These are phyloP conservation scores for Oryctes rhinoceros DNA, from an alignment of 1,140 invertebrate species.

Conservation along the genomic window DNA sequence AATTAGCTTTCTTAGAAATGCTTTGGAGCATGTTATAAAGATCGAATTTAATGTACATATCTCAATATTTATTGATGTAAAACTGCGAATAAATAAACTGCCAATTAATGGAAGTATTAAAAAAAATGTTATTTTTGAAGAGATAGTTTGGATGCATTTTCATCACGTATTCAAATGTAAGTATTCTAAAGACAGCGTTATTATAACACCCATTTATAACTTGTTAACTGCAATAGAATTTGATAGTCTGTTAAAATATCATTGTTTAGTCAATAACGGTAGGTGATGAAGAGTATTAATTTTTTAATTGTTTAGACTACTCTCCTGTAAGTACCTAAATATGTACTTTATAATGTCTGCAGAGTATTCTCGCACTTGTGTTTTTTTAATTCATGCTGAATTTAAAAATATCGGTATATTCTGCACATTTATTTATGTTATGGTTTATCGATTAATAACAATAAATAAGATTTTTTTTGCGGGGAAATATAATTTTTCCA, in stretches of 20 bases:
- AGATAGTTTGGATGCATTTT: background rate
- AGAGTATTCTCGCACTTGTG: too few relatives aligned
- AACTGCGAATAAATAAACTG: conserved; percentile 1
- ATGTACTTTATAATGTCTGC: too few relatives aligned
- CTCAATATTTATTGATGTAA: background rate
- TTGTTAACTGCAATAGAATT: background rate
- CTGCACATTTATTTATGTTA: too few relatives aligned
- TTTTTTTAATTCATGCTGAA: too few relatives aligned
- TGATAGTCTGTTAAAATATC: background rate
- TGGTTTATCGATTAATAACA: too few relatives aligned
- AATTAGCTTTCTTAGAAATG: too few relatives aligned
- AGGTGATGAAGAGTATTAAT: background rate
- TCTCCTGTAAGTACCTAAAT: background rate
- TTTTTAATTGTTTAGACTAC: conserved; percentile 1
- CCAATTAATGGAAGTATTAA: background rate
- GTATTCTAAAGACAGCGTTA: background rate
- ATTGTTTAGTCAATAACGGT: background rate
- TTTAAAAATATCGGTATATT: too few relatives aligned
- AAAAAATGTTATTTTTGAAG: background rate
- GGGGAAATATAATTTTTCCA: too few relatives aligned
- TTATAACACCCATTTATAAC: background rate
- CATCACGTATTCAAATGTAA: background rate
- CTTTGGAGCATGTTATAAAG: too few relatives aligned
- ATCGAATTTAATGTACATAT: too few relatives aligned
- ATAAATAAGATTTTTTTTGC: too few relatives aligned